Evolutionary conservation across 2,888 invertebrate genomes (phyloP).

Genomic region (Reticulitermes lucifugus): DNA sequence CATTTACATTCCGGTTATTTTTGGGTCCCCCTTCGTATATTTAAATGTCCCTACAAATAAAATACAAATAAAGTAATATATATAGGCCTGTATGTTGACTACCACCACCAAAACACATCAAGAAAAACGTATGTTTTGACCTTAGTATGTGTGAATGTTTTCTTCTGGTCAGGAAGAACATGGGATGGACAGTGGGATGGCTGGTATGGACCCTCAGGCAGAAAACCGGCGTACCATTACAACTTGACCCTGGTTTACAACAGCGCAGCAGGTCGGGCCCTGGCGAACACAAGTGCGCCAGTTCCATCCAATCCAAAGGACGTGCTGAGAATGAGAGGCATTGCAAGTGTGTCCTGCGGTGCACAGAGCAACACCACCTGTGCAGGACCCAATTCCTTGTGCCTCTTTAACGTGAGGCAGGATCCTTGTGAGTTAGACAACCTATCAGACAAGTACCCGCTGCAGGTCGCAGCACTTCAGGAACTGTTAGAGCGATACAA

Average conservation of each 20-base stretch:
- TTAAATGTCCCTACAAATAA: too few species aligned
- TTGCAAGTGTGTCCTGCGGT: slow-evolving; percentile 17
- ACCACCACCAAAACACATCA: too few species aligned
- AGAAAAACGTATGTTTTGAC: too few species aligned
- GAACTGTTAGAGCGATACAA: slow-evolving; percentile 70
- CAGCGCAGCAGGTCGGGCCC: slow-evolving; percentile 69
- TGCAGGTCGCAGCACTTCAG: slow-evolving; percentile 68
- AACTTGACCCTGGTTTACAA: slow-evolving; percentile 66
- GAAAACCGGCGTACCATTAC: slow-evolving; percentile 66
- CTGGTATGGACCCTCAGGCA: slow-evolving; percentile 85
- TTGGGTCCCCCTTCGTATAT: too few species aligned
- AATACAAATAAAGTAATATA: too few species aligned
- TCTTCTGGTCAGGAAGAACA: slow-evolving; percentile 70
- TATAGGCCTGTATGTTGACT: too few species aligned
- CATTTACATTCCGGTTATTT: too few species aligned
- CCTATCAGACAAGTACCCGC: slow-evolving; percentile 73
- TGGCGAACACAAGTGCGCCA: slow-evolving; percentile 58
- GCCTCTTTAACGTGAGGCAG: slow-evolving; percentile 78
- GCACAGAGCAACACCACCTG: background rate
- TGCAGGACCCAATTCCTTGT: background rate
- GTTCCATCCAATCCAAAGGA: background rate
- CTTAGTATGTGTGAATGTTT: too few species aligned
- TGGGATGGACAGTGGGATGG: slow-evolving; percentile 80
- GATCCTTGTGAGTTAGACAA: slow-evolving; percentile 92
- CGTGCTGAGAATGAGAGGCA: slow-evolving; percentile 21